Evolutionary conservation across 2,113 vertebrate species (phyloP), one percentile per base, ranked within the genome.

Genomic region (Sclerurus mexicanus): DNA sequence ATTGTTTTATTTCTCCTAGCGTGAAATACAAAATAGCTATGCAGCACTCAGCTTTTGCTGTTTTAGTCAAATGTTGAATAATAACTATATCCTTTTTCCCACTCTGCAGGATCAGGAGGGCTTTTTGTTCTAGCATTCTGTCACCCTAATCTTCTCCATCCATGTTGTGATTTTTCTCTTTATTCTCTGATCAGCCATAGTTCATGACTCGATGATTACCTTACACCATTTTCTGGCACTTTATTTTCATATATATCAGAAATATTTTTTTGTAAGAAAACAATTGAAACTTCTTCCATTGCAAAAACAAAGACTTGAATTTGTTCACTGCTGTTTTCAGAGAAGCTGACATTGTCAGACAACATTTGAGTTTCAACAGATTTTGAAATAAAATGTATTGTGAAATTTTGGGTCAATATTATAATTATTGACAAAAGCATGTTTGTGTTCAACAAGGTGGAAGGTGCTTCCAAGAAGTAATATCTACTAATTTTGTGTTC

Each of bases 161-260:
- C 10, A 21, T 47, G 4, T 66, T 69, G 6, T 33, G 2, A 0
- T 15, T 40, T 76, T 64, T 15, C 27, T 87, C 53, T 76, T 1
- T 37, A 39, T 14, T 84, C 7, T 66, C 28, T 73, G 24, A 68
- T 44, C 12, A 73, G 5, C 2, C 6, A 7, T 3, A 73, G 10
- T 44, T 14, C 0, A 1, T 58, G 31, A 16, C 7, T 58, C 1
- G 0, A 24, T 63, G 1, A n/a, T 47, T 73, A 60, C 27, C 5
- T 88, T 47, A 28, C 25, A 69, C 5, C 1, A 4, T 37, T 88
- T 73, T 24, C 37, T 60, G 53, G 3, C 11, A 67, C 20, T 88
- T 75, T 56, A 68, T 76, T 85, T 90, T 77, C 24, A 23, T 28
- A n/a, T 14, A 11, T 49, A 73, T 52, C 55, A 27, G 19, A 63